A percentile compares a stretch with the other conserved stretches of the same genome.
Evolutionary conservation across 2,113 vertebrate genomes (phyloP).

Genomic region (Falco punctatus): DNA sequence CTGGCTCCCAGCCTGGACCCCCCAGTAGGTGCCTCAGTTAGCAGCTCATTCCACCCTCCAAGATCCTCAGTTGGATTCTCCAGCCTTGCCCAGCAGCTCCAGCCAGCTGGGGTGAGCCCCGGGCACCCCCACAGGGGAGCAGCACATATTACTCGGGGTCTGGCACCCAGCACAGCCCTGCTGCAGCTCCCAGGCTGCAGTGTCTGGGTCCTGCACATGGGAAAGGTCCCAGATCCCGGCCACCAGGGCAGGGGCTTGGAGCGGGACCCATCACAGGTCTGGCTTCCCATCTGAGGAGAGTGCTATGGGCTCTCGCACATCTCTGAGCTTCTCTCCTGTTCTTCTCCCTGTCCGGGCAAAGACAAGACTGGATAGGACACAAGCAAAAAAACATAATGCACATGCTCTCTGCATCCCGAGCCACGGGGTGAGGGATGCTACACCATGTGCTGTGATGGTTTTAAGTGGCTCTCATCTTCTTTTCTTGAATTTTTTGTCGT

Average conservation of each 20-base stretch:
- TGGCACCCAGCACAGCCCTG: not conserved
- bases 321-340: not conserved
- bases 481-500: not conserved
- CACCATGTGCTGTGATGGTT: accelerated
- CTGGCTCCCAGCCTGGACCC: not conserved
- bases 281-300: not conserved
- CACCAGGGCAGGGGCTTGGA: not conserved
- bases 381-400: not conserved
- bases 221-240: not conserved
- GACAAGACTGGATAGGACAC: not conserved
- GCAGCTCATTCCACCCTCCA: not conserved
- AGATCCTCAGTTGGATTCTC: accelerated
- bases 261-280: not conserved
- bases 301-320: accelerated
- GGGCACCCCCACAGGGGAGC: not conserved
- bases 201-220: not conserved
- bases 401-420: not conserved
- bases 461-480: not conserved
- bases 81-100: not conserved
- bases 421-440: not conserved
- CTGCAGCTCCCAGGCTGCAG: not conserved
- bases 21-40: not conserved
- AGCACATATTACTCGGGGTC: not conserved
- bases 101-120: accelerated
- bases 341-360: not conserved